These are phyloP conservation scores for Ptychadena robeensis DNA, from an alignment of 2,797 vertebrate species.

Conservation along the genomic window DNA sequence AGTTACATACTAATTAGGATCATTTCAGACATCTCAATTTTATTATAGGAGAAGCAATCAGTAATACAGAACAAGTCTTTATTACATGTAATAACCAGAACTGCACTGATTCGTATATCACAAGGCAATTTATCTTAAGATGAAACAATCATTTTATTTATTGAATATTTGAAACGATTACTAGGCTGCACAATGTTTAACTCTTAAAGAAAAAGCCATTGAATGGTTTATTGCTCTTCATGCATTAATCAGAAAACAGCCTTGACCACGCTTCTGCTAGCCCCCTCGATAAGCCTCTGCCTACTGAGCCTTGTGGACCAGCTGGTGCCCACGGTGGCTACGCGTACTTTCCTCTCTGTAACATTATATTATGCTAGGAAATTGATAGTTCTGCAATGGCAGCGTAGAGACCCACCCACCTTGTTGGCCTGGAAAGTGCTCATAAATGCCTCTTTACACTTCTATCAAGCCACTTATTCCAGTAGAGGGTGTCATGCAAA, in stretches of 20 bases:
- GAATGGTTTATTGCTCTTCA: not conserved
- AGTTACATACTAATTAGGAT: conserved; percentile 39
- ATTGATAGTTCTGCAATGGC: too few species aligned
- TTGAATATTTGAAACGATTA: not conserved
- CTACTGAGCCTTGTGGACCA: too few species aligned
- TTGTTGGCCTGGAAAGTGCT: too few species aligned
- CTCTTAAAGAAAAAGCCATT: not conserved
- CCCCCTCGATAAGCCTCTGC: too few species aligned
- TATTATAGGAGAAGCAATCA: conserved; percentile 22
- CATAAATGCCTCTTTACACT: too few species aligned
- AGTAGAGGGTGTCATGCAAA: too few species aligned
- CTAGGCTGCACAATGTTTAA: not conserved
- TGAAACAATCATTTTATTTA: not conserved
- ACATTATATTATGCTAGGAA: too few species aligned
- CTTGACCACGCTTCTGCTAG: too few species aligned
- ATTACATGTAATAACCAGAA: conserved; percentile 6
- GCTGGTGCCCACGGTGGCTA: too few species aligned
- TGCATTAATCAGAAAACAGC: not conserved
- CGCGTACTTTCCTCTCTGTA: too few species aligned
- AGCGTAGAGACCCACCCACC: too few species aligned
- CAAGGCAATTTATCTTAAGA: not conserved
- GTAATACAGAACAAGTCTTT: conserved; percentile 21
- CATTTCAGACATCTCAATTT: conserved; percentile 31
- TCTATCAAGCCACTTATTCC: too few species aligned
- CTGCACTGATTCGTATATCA: not conserved